Conservation (phyloP, 2,888 invertebrate genomes). For the Parapristionchus giblindavisi region DNA sequence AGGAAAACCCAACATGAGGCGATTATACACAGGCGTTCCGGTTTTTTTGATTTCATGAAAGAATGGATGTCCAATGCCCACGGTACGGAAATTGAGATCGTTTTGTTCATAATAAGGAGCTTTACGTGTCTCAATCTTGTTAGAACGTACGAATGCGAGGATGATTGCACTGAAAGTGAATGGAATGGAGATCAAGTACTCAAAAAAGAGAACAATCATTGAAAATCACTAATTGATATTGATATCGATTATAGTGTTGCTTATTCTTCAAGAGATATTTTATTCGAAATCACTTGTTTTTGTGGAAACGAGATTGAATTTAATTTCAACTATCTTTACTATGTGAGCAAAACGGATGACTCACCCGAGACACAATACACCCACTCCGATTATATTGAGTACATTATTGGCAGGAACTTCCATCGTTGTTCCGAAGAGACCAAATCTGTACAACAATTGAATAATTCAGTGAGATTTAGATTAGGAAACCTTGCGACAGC, state of each 20-base stretch:
- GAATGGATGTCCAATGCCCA: slow-evolving; percentile 19
- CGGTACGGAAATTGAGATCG: slow-evolving; percentile 1
- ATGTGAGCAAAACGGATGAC: no score
- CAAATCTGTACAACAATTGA: slow-evolving; percentile 48
- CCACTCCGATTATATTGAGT: slow-evolving; percentile 53
- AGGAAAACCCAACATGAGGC: neutral
- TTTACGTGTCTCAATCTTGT: neutral
- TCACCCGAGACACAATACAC: slow-evolving; percentile 53
- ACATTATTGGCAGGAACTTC: slow-evolving; percentile 44
- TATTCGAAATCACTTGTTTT: no score
- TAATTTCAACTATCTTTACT: no score
- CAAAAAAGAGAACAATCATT: no score
- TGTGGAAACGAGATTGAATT: no score
- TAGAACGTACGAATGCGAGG: slow-evolving; percentile 19
- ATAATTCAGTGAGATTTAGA: neutral
- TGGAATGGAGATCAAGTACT: no score
- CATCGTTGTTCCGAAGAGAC: slow-evolving; percentile 52
- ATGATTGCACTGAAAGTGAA: slow-evolving; percentile 26
- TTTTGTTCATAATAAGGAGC: slow-evolving; percentile 17
- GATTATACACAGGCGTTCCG: neutral
- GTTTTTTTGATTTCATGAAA: slow-evolving; percentile 25
- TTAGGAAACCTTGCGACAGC: neutral
- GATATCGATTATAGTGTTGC: no score
- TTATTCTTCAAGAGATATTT: no score
- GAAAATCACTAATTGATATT: no score